Base-by-base conservation (phyloP, 1,140 invertebrate species). In the Leptopilina boulardi region DNA sequence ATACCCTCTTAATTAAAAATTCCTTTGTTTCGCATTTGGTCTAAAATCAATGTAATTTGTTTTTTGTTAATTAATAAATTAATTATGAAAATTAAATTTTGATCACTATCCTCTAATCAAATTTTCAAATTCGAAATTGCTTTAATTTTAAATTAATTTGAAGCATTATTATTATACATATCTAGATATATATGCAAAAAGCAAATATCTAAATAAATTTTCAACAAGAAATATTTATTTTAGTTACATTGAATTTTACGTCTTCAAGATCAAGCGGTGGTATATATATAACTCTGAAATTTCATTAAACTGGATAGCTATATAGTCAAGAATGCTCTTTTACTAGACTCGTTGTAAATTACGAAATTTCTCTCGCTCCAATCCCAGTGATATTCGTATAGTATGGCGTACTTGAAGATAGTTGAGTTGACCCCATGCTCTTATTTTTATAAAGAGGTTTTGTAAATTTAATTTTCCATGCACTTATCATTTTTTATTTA, bases 281-380 rank as follows among this genome's bases (percentile, higher is more conserved):
- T n/a, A n/a, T n/a, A n/a, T n/a, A n/a, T n/a, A n/a, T 66, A 66
- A 66, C 11, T 30, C 26, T 77, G 78, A 85, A 86, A 87, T 89
- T 89, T 88, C 88, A 89, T 88, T 89, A 89, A 87, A 87, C 73
- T 80, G 70, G 38, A 76, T 74, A 74, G 59, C 47, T 56, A n/a
- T n/a, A n/a, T n/a, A 56, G 79, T 76, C 77, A 84, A 82, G 83
- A 83, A 85, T 83, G 77, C 84, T 70, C 78, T 74, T 74, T 75
- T 72, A 34, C 21, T 30, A 66, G 23, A 30, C 13, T 66, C 26
- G 26, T 77, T 71, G 82, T 83, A 79, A 80, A 82, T 80, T 80
- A 76, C 78, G 74, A 80, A 81, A 78, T 80, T 79, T 82, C 80
- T 78, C 80, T 82, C 72, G 73, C 19, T 54, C 73, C 70, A 41